Conservation (phyloP, 1,140 invertebrate species). For the Paraescarpia echinospica region DNA sequence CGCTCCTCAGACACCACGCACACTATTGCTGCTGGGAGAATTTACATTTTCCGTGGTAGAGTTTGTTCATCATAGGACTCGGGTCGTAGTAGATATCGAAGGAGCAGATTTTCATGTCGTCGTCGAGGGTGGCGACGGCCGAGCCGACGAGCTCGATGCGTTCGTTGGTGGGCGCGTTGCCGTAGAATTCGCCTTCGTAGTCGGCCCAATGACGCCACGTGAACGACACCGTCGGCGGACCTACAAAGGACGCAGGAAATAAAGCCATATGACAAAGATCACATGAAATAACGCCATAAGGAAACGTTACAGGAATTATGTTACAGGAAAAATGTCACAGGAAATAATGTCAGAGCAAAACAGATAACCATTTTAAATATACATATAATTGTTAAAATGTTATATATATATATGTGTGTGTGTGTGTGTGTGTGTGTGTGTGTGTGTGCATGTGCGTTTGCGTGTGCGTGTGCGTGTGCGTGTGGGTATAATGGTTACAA, state of each 20-base stretch:
- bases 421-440: no score
- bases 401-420: no score
- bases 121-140: conserved; percentile 33
- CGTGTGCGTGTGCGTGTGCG: no score
- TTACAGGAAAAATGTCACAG: no score
- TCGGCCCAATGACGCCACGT: conserved; percentile 43
- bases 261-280: background rate
- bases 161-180: conserved; percentile 33
- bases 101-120: conserved; percentile 36
- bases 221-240: conserved; percentile 38
- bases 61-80: background rate
- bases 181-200: conserved; percentile 34
- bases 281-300: background rate
- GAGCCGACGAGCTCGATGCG: conserved; percentile 37
- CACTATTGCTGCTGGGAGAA: background rate
- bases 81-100: conserved; percentile 38
- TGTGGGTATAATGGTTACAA: no score
- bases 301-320: background rate
- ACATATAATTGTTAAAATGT: no score
- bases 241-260: conserved; percentile 19
- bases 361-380: no score
- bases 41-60: background rate
- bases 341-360: no score
- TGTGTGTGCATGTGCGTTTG: no score
- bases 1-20: background rate